phyloP scores from a whole-genome alignment of 2,888 invertebrate genomes.

The Nomada ferruginata region DNA sequence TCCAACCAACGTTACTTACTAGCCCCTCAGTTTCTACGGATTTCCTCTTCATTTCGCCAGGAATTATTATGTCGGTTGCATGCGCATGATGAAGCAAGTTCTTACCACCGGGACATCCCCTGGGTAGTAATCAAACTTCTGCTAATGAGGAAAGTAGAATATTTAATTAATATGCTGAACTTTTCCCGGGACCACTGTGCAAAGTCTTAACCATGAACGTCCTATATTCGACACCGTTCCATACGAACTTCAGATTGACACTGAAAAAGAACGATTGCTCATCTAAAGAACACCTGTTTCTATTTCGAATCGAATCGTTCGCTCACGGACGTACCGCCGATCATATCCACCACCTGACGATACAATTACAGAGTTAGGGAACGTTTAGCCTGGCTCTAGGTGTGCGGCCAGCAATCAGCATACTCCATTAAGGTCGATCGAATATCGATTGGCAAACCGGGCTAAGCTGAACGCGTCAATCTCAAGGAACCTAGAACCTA shows the following conservation, averaged over 20 bases:
- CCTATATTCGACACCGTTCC: constrained; percentile 11
- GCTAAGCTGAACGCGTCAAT: constrained; percentile 7
- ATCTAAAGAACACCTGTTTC: not conserved
- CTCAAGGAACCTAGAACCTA: constrained; percentile 39
- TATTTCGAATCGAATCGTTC: not conserved
- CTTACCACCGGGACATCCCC: constrained; percentile 7
- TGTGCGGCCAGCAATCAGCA: constrained; percentile 46
- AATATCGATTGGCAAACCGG: constrained; percentile 43
- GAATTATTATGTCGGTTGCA: constrained; percentile 63
- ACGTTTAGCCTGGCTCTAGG: constrained; percentile 35
- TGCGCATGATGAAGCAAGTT: constrained; percentile 63
- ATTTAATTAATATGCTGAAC: constrained; percentile 51
- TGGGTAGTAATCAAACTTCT: constrained; percentile 64
- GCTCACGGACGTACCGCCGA: constrained; percentile 3
- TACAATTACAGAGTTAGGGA: constrained; percentile 41
- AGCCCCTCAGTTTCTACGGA: constrained; percentile 52
- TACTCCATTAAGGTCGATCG: constrained; percentile 56
- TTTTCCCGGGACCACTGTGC: not conserved
- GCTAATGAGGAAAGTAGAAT: constrained; percentile 61
- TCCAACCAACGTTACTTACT: constrained; percentile 62
- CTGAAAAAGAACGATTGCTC: not conserved
- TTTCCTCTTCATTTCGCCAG: constrained; percentile 64
- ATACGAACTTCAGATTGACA: not conserved
- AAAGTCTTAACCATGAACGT: not conserved
- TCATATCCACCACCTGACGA: constrained; percentile 29